Evolutionary conservation across 1,140 invertebrate genomes (phyloP).

Genomic region (Zaprionus ornatus): DNA sequence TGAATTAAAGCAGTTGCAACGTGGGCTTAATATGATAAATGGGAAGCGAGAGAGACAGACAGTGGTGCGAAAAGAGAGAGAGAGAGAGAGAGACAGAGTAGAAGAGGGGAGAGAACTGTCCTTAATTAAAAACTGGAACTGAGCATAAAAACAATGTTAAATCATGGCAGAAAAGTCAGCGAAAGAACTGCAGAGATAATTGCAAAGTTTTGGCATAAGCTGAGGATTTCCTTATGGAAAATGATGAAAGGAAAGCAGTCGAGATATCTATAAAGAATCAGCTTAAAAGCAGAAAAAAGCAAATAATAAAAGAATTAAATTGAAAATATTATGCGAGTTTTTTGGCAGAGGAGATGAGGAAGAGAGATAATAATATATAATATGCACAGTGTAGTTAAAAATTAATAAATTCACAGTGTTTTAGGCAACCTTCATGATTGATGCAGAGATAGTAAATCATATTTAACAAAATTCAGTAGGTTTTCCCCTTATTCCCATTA

Average conservation of each 20-base stretch:
- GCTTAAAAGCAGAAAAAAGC: no score
- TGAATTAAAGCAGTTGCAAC: slow-evolving; percentile 1
- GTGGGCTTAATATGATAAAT: slow-evolving; percentile 7
- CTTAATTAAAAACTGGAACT: slow-evolving; percentile 1
- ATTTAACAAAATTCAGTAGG: no score
- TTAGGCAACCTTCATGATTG: no score
- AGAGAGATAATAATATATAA: no score
- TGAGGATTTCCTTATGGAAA: background rate
- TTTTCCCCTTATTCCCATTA: no score
- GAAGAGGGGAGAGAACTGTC: background rate
- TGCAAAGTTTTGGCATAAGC: background rate
- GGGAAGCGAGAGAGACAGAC: background rate
- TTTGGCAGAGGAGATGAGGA: no score
- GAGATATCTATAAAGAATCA: background rate
- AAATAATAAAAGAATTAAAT: no score
- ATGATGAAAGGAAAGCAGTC: background rate
- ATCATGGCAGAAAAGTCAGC: background rate
- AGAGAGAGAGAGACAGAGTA: background rate
- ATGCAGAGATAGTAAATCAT: no score
- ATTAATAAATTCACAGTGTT: no score
- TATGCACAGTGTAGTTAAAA: no score
- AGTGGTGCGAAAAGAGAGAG: background rate
- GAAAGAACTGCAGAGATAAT: background rate
- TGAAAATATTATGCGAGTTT: background rate
- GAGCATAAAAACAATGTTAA: slow-evolving; percentile 1